Percentiles rank a stretch among this genome's conserved stretches.
Conservation (phyloP, 2,888 invertebrate genomes). For the Coelogynopora nodosa region DNA sequence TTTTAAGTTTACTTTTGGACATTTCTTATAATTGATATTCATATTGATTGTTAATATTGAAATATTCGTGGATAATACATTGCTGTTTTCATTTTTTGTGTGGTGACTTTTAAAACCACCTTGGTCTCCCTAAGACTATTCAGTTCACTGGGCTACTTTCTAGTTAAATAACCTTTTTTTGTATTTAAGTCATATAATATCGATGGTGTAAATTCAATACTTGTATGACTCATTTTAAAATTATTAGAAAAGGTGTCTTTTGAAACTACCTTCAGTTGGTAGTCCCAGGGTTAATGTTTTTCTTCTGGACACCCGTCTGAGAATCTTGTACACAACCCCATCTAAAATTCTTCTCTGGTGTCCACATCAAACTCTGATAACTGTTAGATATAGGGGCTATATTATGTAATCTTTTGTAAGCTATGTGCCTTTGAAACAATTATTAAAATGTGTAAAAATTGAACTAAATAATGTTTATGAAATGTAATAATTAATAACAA, state of each 20-base stretch:
- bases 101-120: conserved; percentile 23
- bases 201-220: conserved; percentile 22
- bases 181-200: conserved; percentile 8
- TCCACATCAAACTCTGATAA: no score
- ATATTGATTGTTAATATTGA: conserved; percentile 31
- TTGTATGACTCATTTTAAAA: conserved; percentile 31
- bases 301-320: no score
- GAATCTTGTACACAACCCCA: no score
- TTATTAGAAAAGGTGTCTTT: conserved; percentile 7
- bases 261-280: conserved; percentile 6
- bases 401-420: no score
- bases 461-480: no score
- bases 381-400: no score
- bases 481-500: no score
- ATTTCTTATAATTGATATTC: conserved; percentile 18
- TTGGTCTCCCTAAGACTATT: conserved; percentile 25
- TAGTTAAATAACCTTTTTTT: conserved; percentile 5
- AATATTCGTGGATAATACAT: conserved; percentile 28
- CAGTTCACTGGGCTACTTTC: conserved; percentile 16
- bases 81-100: conserved; percentile 1
- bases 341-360: no score
- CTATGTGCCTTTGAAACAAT: no score
- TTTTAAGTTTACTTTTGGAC: conserved; percentile 16
- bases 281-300: background rate
- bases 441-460: no score